Evolutionary conservation across 2,797 vertebrate species (phyloP).

Genomic region (Dendrocincla tyrannina): DNA sequence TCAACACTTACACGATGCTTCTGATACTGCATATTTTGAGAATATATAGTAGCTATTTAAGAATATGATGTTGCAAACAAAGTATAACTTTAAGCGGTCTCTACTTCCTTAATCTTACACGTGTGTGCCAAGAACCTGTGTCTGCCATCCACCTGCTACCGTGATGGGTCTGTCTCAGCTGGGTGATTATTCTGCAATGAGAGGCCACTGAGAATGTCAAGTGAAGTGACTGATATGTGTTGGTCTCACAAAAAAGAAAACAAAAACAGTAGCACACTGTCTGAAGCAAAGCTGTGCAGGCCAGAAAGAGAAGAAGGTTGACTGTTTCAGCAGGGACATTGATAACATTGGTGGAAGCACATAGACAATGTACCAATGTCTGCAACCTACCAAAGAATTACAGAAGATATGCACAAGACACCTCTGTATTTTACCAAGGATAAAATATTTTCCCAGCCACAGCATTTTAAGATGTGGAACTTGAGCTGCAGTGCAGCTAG

Average conservation of each 20-base stretch:
- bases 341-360: background rate
- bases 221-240: background rate
- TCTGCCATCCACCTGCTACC: accelerated
- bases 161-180: background rate
- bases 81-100: background rate
- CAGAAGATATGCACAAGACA: background rate
- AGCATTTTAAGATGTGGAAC: background rate
- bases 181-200: background rate
- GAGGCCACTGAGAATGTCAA: background rate
- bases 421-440: background rate
- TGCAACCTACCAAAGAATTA: background rate
- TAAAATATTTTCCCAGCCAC: background rate
- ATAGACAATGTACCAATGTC: background rate
- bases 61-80: background rate
- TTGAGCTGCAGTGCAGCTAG: background rate
- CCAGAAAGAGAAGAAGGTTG: background rate
- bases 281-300: background rate
- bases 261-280: accelerated
- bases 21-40: background rate
- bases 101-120: background rate
- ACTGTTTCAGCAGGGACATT: background rate
- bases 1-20: background rate
- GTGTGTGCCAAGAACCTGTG: background rate
- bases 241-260: background rate
- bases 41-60: background rate